Percentiles rank a stretch among this genome's conserved stretches.
Evolutionary conservation across 2,888 invertebrate species (phyloP).

Genomic region (Drosophila merina): DNA sequence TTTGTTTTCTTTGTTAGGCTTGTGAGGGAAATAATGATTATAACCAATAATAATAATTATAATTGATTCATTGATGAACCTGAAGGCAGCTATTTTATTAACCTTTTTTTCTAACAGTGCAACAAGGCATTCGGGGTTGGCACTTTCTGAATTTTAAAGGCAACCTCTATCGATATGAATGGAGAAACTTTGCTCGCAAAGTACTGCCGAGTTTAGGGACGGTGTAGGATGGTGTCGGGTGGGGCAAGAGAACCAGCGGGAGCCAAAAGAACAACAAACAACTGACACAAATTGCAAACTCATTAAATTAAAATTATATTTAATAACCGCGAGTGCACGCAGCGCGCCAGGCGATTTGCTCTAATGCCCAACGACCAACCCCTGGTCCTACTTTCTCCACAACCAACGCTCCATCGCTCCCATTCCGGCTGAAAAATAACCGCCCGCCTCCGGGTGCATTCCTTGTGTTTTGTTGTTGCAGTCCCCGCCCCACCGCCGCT

Average conservation of each 20-base stretch:
- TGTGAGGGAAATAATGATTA: no score
- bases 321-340: conserved; percentile 74
- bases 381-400: conserved; percentile 29
- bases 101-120: not conserved
- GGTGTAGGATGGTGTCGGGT: not conserved
- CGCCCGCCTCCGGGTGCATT: conserved; percentile 23
- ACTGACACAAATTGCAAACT: conserved; percentile 79
- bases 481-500: conserved; percentile 84
- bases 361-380: conserved; percentile 40
- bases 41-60: no score
- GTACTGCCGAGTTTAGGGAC: conserved; percentile 15
- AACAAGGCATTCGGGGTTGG: not conserved
- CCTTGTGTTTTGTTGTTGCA: conserved; percentile 50
- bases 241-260: conserved; percentile 10
- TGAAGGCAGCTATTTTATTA: no score
- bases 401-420: conserved; percentile 17
- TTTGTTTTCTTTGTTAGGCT: no score
- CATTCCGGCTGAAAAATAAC: conserved; percentile 27
- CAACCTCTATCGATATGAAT: conserved; percentile 70
- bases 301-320: conserved; percentile 79
- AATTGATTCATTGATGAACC: no score
- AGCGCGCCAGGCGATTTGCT: conserved; percentile 74
- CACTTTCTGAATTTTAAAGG: not conserved
- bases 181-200: conserved; percentile 54
- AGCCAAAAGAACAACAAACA: conserved; percentile 56